A percentile compares a stretch with the other conserved stretches of the same genome.
These are phyloP conservation scores for Smittia sp. DNA, from an alignment of 2,888 invertebrate genomes.

Conservation along the genomic window DNA sequence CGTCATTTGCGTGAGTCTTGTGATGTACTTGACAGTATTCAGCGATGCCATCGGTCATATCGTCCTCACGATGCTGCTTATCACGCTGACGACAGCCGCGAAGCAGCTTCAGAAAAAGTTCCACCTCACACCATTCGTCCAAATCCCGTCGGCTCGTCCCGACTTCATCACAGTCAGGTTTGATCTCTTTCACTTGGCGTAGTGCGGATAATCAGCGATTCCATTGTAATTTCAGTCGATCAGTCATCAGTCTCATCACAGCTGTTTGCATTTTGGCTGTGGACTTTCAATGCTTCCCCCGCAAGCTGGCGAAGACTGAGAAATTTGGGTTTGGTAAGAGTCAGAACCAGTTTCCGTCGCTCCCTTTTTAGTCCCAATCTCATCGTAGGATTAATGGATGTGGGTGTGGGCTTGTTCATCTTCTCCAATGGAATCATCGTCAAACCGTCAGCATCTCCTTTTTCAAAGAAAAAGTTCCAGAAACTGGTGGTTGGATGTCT, in stretches of 20 bases:
- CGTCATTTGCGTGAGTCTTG: slow-evolving; percentile 57
- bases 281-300: slow-evolving; percentile 85
- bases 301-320: slow-evolving; percentile 83
- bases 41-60: slow-evolving; percentile 50
- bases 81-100: slow-evolving; percentile 42
- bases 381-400: slow-evolving; percentile 73
- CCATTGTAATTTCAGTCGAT: slow-evolving; percentile 61
- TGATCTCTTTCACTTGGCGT: too few relatives aligned
- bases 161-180: slow-evolving; percentile 58
- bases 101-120: slow-evolving; percentile 39
- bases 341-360: not conserved
- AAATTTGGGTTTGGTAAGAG: slow-evolving; percentile 69
- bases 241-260: slow-evolving; percentile 70
- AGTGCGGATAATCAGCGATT: too few relatives aligned
- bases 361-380: too few relatives aligned
- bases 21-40: slow-evolving; percentile 59
- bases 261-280: slow-evolving; percentile 86
- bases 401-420: slow-evolving; percentile 88
- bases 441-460: slow-evolving; percentile 55
- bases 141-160: slow-evolving; percentile 47
- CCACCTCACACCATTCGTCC: slow-evolving; percentile 45
- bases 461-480: slow-evolving; percentile 39
- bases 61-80: slow-evolving; percentile 43
- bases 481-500: slow-evolving; percentile 24
- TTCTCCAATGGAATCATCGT: slow-evolving; percentile 72